These are phyloP conservation scores for Drosophila basisetae DNA, from an alignment of 2,888 invertebrate genomes.

Conservation along the genomic window DNA sequence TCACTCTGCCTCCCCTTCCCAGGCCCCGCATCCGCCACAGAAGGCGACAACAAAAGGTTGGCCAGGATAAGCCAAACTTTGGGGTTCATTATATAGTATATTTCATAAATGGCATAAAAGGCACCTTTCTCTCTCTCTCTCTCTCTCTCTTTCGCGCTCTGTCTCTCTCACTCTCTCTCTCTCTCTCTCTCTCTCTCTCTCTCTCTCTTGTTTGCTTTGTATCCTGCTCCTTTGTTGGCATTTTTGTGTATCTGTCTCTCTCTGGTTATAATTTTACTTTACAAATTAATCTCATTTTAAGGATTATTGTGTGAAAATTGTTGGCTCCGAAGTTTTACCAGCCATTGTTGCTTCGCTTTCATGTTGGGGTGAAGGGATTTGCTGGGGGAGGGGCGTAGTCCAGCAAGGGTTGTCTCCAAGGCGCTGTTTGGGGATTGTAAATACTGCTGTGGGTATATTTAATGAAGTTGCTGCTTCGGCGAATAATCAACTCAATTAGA, in stretches of 20 bases:
- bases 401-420: slow-evolving; percentile 21
- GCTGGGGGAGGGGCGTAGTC: background rate
- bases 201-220: background rate
- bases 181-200: background rate
- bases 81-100: slow-evolving; percentile 55
- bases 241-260: background rate
- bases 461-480: slow-evolving; percentile 28
- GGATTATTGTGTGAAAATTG: slow-evolving; percentile 81
- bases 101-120: slow-evolving; percentile 54
- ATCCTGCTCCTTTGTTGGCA: background rate
- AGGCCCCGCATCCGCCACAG: background rate
- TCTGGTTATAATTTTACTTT: slow-evolving; percentile 69
- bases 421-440: slow-evolving; percentile 28
- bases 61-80: slow-evolving; percentile 53
- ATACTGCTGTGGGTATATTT: slow-evolving; percentile 24
- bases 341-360: slow-evolving; percentile 56
- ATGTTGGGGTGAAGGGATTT: background rate
- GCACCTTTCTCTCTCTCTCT: slow-evolving; percentile 1
- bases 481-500: slow-evolving; percentile 48
- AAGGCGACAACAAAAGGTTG: slow-evolving; percentile 46
- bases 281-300: slow-evolving; percentile 82
- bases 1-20: background rate
- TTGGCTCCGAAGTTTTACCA: slow-evolving; percentile 67
- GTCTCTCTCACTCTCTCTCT: background rate
- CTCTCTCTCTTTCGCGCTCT: background rate